These are phyloP conservation scores for Lates japonicus DNA, from an alignment of 2,797 vertebrate genomes.

Conservation along the genomic window DNA sequence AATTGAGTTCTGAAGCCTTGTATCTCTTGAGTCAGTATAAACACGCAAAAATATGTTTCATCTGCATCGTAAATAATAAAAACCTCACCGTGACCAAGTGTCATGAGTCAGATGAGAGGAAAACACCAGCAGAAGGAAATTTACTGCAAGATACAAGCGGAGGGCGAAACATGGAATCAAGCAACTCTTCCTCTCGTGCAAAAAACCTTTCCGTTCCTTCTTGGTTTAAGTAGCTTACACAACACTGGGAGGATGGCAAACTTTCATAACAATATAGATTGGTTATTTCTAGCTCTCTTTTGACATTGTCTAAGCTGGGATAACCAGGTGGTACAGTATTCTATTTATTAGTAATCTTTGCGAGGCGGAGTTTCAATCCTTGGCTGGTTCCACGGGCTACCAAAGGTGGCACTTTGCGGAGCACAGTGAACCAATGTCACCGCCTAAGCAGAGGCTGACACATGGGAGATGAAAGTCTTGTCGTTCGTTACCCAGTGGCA, in stretches of 20 bases:
- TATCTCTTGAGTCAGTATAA: constrained; percentile 32
- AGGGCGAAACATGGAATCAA: constrained; percentile 30
- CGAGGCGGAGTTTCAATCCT: constrained; percentile 61
- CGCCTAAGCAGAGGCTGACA: constrained; percentile 83
- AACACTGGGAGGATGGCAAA: constrained; percentile 43
- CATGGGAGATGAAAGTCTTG: constrained; percentile 84
- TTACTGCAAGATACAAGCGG: constrained; percentile 8
- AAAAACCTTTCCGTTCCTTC: constrained; percentile 66
- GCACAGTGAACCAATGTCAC: constrained; percentile 80
- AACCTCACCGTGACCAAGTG: constrained; percentile 4
- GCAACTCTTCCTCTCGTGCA: constrained; percentile 32
- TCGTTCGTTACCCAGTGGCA: constrained; percentile 84
- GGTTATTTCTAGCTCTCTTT: constrained; percentile 74
- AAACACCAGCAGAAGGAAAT: background rate
- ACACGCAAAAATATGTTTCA: constrained; percentile 25
- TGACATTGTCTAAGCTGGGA: constrained; percentile 74
- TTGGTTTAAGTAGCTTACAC: constrained; percentile 51
- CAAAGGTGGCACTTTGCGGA: constrained; percentile 73
- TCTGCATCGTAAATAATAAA: constrained; percentile 14
- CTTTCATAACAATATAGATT: constrained; percentile 74
- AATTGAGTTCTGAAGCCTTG: constrained; percentile 63
- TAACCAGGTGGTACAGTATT: constrained; percentile 82
- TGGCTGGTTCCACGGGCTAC: constrained; percentile 52
- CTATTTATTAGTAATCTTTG: constrained; percentile 81
- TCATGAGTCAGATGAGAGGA: constrained; percentile 14